A percentile compares a stretch with the other conserved stretches of the same genome.
phyloP scores from a whole-genome alignment of 2,888 invertebrate species.

The Nephrotoma guestfalica region DNA sequence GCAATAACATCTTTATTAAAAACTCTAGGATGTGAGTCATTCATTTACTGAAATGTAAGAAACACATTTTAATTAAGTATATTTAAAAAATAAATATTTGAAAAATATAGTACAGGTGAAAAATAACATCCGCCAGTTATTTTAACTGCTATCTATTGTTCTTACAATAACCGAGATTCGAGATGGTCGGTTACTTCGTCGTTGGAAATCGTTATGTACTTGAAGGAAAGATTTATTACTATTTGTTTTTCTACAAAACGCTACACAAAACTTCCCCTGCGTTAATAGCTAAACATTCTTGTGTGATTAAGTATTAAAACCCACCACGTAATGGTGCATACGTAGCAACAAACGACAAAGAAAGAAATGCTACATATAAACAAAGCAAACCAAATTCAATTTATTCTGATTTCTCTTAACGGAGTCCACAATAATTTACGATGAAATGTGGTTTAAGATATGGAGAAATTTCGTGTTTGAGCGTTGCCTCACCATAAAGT shows the following conservation, averaged over 20 bases:
- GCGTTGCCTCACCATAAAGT: neutral
- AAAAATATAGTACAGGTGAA: neutral
- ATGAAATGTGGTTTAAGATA: neutral
- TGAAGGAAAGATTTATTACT: too few relatives aligned
- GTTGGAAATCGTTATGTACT: too few relatives aligned
- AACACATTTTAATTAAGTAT: neutral
- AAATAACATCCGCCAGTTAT: neutral
- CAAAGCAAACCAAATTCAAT: neutral
- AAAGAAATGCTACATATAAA: neutral
- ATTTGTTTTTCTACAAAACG: too few relatives aligned
- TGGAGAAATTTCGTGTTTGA: neutral
- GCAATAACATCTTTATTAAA: neutral
- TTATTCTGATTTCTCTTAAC: neutral
- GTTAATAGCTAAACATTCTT: neutral
- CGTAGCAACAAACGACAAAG: neutral
- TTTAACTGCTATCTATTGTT: neutral
- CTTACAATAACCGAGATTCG: neutral
- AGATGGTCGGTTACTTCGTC: too few relatives aligned
- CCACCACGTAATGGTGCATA: too few relatives aligned
- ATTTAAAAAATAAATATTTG: too few relatives aligned
- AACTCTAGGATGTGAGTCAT: neutral
- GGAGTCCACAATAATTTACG: neutral
- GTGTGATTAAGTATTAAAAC: neutral
- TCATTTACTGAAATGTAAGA: neutral
- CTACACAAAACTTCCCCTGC: neutral